Base-by-base conservation (phyloP, 2,888 invertebrate genomes). In the Metalampra italica region DNA sequence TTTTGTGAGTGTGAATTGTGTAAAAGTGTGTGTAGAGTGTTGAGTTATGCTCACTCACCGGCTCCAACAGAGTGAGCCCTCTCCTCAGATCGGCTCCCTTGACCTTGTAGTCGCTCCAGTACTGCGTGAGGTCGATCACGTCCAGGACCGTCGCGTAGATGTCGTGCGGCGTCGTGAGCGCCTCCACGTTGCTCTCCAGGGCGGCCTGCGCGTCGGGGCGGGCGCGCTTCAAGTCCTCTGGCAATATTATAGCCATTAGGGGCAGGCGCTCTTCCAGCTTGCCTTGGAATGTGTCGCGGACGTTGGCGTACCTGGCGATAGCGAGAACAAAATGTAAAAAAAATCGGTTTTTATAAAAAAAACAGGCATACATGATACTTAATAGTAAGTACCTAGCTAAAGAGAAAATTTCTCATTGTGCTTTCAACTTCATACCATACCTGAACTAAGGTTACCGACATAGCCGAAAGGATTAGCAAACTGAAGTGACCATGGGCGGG, bases 241-340 rank as follows among this genome's bases (percentile, higher is more conserved):
- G 97, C 68, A 96, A 92, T 0, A 91, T 82, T 52, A 97, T 92
- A 0, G 94, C 92, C 69, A 97, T 95, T 67, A 96, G 95, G 0
- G 97, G 97, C 55, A 97, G 75, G n/a, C 97, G 91, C 74, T 97
- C 97, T 67, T 97, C 97, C 59, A 95, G 92, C 78, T 97, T 96
- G 0, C 97, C 98, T 76, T 98, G 97, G 7, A 96, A 88, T 0
- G 97, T 97, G 62, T 94, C 92, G 0, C 98, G 91, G 7, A 97
- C 92, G 46, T 92, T 91, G 0, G 95, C 93, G 78, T 95, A 97
- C 70, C 97, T 94, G 66, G 15, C 67, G 53, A 30, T 34, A 42
- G n/a, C n/a, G n/a, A n/a, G n/a, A n/a, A n/a, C n/a, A n/a, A n/a
- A n/a, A n/a, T n/a, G n/a, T n/a, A 22, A 22, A 5, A 22, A 22